Percentiles rank a stretch among this genome's conserved stretches.
Evolutionary conservation across 2,113 vertebrate species (phyloP).

Genomic region (Cavia aperea): DNA sequence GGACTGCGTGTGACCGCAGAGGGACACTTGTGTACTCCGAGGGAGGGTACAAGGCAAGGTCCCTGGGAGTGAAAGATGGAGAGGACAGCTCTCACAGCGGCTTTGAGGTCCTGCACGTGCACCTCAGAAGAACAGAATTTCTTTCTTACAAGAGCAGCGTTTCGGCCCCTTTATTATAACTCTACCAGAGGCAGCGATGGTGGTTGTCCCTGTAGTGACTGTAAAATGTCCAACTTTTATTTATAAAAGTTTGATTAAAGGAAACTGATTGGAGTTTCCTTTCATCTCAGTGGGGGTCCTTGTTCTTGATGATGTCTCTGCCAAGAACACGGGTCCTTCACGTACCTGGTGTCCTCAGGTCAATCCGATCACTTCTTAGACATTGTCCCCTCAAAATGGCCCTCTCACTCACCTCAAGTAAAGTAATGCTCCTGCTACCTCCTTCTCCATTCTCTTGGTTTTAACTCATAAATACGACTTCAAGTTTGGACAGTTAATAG

Average conservation of each 20-base stretch:
- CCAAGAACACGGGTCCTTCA: background rate
- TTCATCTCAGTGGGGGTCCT: background rate
- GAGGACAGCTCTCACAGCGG: background rate
- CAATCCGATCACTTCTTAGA: background rate
- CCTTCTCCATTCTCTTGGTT: background rate
- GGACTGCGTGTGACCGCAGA: no score
- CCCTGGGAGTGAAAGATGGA: background rate
- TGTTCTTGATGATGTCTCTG: background rate
- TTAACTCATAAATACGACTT: background rate
- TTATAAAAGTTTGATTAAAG: background rate
- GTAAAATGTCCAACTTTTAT: background rate
- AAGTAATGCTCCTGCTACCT: background rate
- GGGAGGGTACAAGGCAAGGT: rapidly evolving
- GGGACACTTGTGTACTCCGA: background rate
- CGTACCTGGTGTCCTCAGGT: background rate
- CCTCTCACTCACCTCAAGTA: background rate
- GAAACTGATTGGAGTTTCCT: background rate
- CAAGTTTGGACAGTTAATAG: background rate
- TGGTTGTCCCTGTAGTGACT: background rate
- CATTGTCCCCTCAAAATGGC: background rate
- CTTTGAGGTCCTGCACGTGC: background rate
- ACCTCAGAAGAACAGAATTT: background rate
- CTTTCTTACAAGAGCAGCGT: background rate
- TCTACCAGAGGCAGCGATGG: no score
- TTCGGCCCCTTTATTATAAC: background rate